Percentiles rank a stretch among this genome's conserved stretches.
phyloP scores from a whole-genome alignment of 2,888 invertebrate genomes.

The Carpatolechia fugitivella region DNA sequence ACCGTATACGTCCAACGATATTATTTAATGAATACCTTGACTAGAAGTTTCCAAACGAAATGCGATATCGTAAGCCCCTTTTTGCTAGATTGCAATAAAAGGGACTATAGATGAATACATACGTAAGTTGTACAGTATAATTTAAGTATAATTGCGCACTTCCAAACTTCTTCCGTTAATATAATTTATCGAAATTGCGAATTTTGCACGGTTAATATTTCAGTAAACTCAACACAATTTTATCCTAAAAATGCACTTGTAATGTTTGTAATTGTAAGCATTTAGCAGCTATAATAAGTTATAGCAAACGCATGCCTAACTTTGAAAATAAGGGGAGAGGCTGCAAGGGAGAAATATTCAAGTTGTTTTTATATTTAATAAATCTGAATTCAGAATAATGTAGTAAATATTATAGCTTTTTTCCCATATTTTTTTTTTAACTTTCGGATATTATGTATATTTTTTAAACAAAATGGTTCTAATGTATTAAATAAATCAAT shows the following conservation, averaged over 20 bases:
- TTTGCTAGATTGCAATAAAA: no score
- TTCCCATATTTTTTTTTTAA: no score
- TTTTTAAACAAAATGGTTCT: no score
- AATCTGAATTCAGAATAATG: no score
- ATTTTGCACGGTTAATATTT: slow-evolving; percentile 9
- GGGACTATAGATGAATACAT: slow-evolving; percentile 31
- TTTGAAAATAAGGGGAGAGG: no score
- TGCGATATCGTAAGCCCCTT: background rate
- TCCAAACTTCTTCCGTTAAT: slow-evolving; percentile 3
- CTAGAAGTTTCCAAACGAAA: background rate
- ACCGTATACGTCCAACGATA: background rate
- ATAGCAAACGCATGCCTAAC: no score
- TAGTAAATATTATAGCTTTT: no score
- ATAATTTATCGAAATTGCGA: slow-evolving; percentile 24
- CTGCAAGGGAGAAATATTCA: no score
- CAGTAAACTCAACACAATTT: background rate
- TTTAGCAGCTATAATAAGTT: no score
- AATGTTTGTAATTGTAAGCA: background rate
- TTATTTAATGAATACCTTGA: background rate
- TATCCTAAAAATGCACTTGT: background rate
- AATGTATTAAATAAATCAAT: no score
- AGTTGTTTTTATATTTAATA: no score
- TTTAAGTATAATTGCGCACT: slow-evolving; percentile 51
- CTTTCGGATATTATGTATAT: no score
- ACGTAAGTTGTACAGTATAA: slow-evolving; percentile 69